These are phyloP conservation scores for Meta bourneti DNA, from an alignment of 2,888 invertebrate genomes.

Conservation along the genomic window DNA sequence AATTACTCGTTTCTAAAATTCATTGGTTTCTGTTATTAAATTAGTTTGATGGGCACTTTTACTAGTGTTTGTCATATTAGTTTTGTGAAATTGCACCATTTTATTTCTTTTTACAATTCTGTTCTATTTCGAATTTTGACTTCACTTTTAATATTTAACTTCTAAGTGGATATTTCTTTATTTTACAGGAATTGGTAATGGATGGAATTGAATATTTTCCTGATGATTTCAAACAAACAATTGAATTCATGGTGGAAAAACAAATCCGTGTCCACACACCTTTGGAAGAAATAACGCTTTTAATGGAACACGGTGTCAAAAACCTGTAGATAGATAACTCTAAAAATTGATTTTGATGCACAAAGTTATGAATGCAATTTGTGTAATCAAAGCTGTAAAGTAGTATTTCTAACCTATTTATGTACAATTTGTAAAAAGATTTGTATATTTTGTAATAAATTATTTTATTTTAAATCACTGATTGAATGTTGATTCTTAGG, in stretches of 20 bases:
- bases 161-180: not conserved
- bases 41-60: too few species aligned
- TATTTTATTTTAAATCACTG: not conserved
- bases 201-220: slow-evolving; percentile 80
- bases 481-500: too few species aligned
- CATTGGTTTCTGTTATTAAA: too few species aligned
- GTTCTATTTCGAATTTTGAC: not conserved
- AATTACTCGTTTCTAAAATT: too few species aligned
- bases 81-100: not conserved
- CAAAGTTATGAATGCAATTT: not conserved
- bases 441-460: slow-evolving; percentile 3
- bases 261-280: slow-evolving; percentile 81
- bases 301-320: slow-evolving; percentile 77
- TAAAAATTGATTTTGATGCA: not conserved
- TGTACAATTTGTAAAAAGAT: not conserved
- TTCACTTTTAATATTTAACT: not conserved
- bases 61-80: too few species aligned
- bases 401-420: not conserved
- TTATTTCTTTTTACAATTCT: not conserved
- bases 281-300: slow-evolving; percentile 81
- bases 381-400: not conserved
- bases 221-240: slow-evolving; percentile 80
- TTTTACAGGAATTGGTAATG: slow-evolving; percentile 80
- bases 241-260: slow-evolving; percentile 82
- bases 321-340: not conserved